Conservation (phyloP, 2,888 invertebrate genomes). For the Melieria crassipennis region DNA sequence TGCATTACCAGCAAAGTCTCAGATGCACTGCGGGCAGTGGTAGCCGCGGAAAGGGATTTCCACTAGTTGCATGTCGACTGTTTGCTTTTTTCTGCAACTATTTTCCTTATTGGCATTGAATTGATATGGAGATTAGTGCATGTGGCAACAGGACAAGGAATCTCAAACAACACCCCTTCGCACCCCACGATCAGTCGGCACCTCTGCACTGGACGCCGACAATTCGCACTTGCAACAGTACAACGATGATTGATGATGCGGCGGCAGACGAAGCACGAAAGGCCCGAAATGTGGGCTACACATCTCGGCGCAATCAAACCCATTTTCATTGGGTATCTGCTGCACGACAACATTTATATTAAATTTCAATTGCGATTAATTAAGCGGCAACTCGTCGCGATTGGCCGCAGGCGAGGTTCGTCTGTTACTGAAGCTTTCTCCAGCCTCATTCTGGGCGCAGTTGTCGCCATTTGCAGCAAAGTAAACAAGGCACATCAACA, state of each 20-base stretch:
- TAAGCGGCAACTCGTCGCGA: constrained; percentile 19
- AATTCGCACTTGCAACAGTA: constrained; percentile 22
- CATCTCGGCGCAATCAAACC: background rate
- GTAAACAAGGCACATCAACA: constrained; percentile 28
- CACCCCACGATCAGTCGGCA: background rate
- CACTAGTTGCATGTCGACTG: background rate
- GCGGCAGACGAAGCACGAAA: constrained; percentile 8
- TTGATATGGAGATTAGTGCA: no score
- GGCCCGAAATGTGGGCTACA: background rate
- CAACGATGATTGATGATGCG: constrained; percentile 30
- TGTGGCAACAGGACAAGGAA: no score
- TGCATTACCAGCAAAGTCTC: no score
- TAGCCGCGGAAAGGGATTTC: no score
- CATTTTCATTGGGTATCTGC: background rate
- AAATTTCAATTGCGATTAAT: constrained; percentile 32
- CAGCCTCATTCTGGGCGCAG: background rate
- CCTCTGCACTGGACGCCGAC: constrained; percentile 23
- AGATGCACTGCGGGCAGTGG: no score
- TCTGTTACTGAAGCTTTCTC: constrained; percentile 23
- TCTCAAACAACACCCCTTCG: no score
- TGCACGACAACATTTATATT: constrained; percentile 28
- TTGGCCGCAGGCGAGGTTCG: constrained; percentile 21
- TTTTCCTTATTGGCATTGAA: no score
- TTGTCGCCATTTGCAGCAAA: constrained; percentile 30
- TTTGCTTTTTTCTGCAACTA: background rate